Evolutionary conservation across 1,140 invertebrate species (phyloP).

Genomic region (Nomia melanderi): DNA sequence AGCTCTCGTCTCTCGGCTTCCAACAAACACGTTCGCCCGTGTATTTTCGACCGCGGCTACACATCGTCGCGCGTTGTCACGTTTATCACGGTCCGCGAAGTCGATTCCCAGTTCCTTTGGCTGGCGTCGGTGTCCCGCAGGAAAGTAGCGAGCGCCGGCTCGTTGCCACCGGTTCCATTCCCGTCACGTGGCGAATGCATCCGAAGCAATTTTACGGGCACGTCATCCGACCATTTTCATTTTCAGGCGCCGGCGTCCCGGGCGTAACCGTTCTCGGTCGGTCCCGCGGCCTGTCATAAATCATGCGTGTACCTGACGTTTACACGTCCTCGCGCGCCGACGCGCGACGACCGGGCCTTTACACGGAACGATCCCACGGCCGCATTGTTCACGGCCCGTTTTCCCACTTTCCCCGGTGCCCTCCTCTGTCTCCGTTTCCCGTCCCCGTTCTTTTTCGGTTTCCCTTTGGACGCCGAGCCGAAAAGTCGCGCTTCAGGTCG

Average conservation of each 20-base stretch:
- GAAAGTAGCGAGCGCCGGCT: not conserved
- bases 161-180: conserved; percentile 29
- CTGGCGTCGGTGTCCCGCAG: not conserved
- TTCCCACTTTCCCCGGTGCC: too few species aligned
- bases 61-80: not conserved
- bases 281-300: conserved; percentile 53
- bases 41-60: too few species aligned
- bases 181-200: conserved; percentile 49
- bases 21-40: too few species aligned
- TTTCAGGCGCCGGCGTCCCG: conserved; percentile 44
- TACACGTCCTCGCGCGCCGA: conserved; percentile 41
- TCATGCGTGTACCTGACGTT: conserved; percentile 51
- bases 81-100: not conserved
- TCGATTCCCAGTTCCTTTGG: not conserved
- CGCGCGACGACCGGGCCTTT: not conserved
- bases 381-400: conserved; percentile 5
- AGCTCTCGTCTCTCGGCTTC: too few species aligned
- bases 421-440: too few species aligned
- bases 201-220: conserved; percentile 57
- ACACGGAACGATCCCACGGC: not conserved
- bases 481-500: not conserved
- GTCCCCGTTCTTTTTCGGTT: too few species aligned
- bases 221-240: conserved; percentile 61
- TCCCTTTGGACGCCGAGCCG: conserved; percentile 4
- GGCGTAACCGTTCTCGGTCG: conserved; percentile 37